phyloP scores from a whole-genome alignment of 2,113 vertebrate species.

The Laticauda laticaudata region DNA sequence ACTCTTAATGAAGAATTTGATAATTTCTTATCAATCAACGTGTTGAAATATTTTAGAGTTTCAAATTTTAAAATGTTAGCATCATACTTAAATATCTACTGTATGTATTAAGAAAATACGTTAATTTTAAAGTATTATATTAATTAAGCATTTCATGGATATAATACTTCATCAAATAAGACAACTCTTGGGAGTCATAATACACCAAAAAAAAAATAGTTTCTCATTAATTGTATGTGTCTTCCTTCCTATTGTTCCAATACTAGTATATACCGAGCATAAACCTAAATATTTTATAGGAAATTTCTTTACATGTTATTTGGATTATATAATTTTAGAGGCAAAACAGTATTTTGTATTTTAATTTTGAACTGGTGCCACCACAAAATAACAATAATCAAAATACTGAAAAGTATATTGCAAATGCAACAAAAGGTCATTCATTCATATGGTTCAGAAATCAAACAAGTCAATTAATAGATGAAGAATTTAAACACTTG shows the following conservation, averaged over 20 bases:
- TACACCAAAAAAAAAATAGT: neutral
- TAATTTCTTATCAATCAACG: neutral
- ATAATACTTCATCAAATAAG: neutral
- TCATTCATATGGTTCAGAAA: neutral
- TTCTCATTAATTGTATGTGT: neutral
- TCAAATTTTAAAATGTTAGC: neutral
- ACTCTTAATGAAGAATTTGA: neutral
- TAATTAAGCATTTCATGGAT: neutral
- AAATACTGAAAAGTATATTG: neutral
- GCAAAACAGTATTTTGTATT: neutral
- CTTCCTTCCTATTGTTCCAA: neutral
- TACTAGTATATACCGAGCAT: neutral
- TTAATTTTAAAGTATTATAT: neutral
- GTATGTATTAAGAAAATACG: too few species aligned
- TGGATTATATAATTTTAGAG: neutral
- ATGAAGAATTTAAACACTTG: neutral
- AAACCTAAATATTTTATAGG: neutral
- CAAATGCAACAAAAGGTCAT: neutral
- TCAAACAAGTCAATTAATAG: neutral
- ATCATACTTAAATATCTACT: neutral
- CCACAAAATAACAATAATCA: too few species aligned
- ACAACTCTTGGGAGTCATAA: neutral
- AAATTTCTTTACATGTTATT: neutral
- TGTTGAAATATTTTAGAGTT: neutral
- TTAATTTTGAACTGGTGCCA: neutral